phyloP scores from a whole-genome alignment of 2,888 invertebrate genomes.

The Slavum lentiscoides region DNA sequence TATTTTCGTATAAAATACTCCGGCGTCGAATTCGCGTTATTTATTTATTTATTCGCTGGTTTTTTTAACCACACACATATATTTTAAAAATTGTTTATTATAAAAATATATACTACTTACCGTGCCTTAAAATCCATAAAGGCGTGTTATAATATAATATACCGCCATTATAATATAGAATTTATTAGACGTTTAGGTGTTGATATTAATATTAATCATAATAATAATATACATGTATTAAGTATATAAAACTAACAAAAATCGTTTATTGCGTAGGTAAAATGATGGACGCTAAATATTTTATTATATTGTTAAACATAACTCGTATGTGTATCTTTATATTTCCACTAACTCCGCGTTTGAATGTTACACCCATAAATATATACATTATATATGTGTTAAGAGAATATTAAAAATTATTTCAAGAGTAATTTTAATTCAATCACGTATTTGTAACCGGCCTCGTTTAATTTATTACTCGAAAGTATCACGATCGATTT shows the following conservation, averaged over 20 bases:
- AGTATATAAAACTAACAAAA: constrained; percentile 23
- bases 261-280: background rate
- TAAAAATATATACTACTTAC: no score
- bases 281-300: background rate
- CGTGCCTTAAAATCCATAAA: constrained; percentile 14
- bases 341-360: constrained; percentile 24
- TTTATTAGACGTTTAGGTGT: constrained; percentile 24
- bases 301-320: background rate
- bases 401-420: background rate
- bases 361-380: constrained; percentile 12
- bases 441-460: no score
- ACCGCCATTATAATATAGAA: background rate
- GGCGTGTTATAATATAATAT: no score
- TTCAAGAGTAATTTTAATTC: constrained; percentile 3
- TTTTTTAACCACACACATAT: background rate
- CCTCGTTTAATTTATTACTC: constrained; percentile 23
- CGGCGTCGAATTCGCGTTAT: background rate
- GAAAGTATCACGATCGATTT: background rate
- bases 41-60: constrained; percentile 24
- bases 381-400: background rate
- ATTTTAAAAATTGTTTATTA: no score
- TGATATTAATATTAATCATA: constrained; percentile 15
- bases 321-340: background rate
- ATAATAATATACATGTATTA: background rate
- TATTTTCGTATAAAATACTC: no score